Base-by-base conservation (phyloP, 1,140 invertebrate species). In the Apocrypta bakeri region DNA sequence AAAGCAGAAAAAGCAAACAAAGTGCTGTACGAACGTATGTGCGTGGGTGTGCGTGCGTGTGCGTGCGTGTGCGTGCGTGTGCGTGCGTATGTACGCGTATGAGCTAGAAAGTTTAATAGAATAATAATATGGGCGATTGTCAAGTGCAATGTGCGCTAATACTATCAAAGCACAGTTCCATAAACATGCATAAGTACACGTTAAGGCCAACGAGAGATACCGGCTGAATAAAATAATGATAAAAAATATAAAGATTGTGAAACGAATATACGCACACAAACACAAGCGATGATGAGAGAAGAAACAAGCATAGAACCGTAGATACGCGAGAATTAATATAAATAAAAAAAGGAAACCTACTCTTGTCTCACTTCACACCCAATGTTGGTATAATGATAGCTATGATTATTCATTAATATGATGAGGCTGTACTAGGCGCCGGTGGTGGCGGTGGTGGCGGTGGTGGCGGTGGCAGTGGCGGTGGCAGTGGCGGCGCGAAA, bases 401-500 rank as follows among this genome's bases (percentile, higher is more conserved):
- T 24, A n/a, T n/a, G 31, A 56, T 64, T 63, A 80, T 73, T 63
- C 48, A 80, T 63, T 11, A 73, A 63, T 73, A 74, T 2, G 25
- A 81, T 31, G 24, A 61, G n/a, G n/a, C n/a, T n/a, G n/a, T n/a
- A n/a, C n/a, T n/a, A n/a, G n/a, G n/a, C n/a, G n/a, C n/a, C n/a
- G n/a, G n/a, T 1, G 79, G 9, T 80, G 8, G 68, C 17, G 24
- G 31, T 0, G 69, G n/a, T 40, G 42, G 42, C 69, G 40, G n/a
- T 1, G 79, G 9, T 80, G 8, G 68, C 17, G 24, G 31, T 0
- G 69, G n/a, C 63, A 29, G 42, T 56, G 40, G n/a, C 6, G 79
- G 9, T 80, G 8, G 68, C 17, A n/a, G 31, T 0, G 69, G n/a
- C 63, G 42, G 42, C 69, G 40, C 69, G 37, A 6, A 88, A 88